Evolutionary conservation across 2,797 vertebrate genomes (phyloP).

Genomic region (Danio choprae): DNA sequence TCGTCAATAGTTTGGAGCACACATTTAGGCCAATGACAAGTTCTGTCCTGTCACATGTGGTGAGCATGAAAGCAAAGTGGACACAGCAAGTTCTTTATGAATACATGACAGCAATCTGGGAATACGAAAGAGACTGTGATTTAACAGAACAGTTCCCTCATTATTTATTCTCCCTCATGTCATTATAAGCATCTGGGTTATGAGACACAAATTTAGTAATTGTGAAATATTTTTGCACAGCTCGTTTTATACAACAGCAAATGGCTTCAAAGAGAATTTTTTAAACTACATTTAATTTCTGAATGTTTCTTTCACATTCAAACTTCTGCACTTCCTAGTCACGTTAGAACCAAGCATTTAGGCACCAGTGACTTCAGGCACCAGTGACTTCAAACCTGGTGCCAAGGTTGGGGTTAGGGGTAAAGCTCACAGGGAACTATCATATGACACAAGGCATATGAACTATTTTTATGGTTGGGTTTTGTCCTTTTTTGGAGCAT

Average conservation of each 20-base stretch:
- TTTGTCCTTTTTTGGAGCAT: conserved; percentile 27
- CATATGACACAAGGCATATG: conserved; percentile 25
- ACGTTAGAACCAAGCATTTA: not conserved
- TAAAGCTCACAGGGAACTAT: conserved; percentile 9
- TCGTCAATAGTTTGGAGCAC: not conserved
- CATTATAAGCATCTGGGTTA: not conserved
- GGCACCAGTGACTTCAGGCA: not conserved
- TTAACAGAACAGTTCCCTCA: not conserved
- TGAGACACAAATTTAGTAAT: not conserved
- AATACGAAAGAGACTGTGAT: not conserved
- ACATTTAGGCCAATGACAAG: conserved; percentile 23
- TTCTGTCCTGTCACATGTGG: conserved; percentile 20
- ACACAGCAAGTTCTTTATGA: not conserved
- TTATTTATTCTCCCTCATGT: not conserved
- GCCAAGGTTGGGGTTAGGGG: conserved; percentile 4
- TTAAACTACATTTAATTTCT: not conserved
- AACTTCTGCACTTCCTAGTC: not conserved
- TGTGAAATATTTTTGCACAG: not conserved
- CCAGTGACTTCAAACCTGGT: not conserved
- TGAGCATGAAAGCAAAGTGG: not conserved
- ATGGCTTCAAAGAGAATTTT: not conserved
- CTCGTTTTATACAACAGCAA: not conserved
- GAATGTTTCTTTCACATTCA: not conserved
- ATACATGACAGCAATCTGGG: not conserved
- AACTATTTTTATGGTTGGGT: conserved; percentile 23